Percentiles rank a stretch among this genome's conserved stretches.
phyloP scores from a whole-genome alignment of 1,140 invertebrate genomes.

The Drosophila obscura region DNA sequence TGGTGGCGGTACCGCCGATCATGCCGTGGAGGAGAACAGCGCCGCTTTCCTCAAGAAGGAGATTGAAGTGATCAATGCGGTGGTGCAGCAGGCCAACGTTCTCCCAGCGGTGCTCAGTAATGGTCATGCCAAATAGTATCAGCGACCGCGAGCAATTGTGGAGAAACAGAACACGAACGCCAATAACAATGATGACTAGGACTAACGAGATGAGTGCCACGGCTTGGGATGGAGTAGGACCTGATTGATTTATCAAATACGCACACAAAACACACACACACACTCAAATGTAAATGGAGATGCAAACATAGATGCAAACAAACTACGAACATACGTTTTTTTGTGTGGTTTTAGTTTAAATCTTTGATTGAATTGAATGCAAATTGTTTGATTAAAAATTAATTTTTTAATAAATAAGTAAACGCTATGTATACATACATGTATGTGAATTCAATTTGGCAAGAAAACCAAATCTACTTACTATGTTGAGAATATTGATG shows the following conservation, averaged over 20 bases:
- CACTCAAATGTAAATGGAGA: background rate
- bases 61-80: slow-evolving; percentile 83
- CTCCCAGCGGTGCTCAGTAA: slow-evolving; percentile 83
- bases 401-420: slow-evolving; percentile 42
- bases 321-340: slow-evolving; percentile 15
- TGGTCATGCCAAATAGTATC: slow-evolving; percentile 83
- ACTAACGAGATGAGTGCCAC: slow-evolving; percentile 15
- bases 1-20: slow-evolving; percentile 8
- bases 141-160: slow-evolving; percentile 11
- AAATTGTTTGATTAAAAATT: slow-evolving; percentile 27
- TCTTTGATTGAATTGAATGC: slow-evolving; percentile 12
- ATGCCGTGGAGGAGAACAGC: slow-evolving; percentile 49
- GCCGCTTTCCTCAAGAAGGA: slow-evolving; percentile 80
- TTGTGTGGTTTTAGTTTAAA: slow-evolving; percentile 5
- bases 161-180: slow-evolving; percentile 10
- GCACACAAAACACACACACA: slow-evolving; percentile 35
- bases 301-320: slow-evolving; percentile 12
- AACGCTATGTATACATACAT: slow-evolving; percentile 2
- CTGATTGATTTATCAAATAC: slow-evolving; percentile 19
- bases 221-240: slow-evolving; percentile 25
- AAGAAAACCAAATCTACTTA: slow-evolving; percentile 18
- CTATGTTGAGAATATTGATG: slow-evolving; percentile 41
- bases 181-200: slow-evolving; percentile 15
- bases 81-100: slow-evolving; percentile 79
- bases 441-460: slow-evolving; percentile 13